phyloP scores from a whole-genome alignment of 2,113 vertebrate genomes.

The Camelus dromedarius region DNA sequence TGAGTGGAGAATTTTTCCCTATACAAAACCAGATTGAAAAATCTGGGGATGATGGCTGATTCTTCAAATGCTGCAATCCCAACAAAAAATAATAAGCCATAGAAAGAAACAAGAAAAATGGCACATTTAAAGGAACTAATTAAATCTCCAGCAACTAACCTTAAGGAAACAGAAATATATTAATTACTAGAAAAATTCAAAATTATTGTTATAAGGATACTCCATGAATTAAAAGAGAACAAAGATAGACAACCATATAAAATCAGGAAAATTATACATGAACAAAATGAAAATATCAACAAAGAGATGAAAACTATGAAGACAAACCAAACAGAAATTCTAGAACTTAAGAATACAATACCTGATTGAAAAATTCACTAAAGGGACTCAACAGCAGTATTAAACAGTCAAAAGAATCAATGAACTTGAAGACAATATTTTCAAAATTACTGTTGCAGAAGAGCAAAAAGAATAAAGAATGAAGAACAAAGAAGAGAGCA shows the following conservation, averaged over 20 bases:
- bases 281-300: neutral
- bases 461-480: neutral
- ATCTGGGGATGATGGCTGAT: neutral
- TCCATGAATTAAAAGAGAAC: neutral
- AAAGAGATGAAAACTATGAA: neutral
- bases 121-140: neutral
- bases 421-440: neutral
- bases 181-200: neutral
- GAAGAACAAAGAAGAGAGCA: neutral
- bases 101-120: neutral
- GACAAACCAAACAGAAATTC: slow-evolving; percentile 5
- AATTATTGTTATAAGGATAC: neutral
- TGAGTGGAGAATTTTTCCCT: neutral
- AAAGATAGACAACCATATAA: neutral
- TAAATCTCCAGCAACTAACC: neutral
- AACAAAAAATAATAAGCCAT: neutral
- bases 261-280: neutral
- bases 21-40: neutral
- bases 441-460: neutral
- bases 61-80: neutral
- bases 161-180: neutral
- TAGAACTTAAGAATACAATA: neutral
- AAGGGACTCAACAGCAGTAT: neutral
- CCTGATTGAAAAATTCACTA: slow-evolving; percentile 4
- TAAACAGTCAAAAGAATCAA: neutral